These are phyloP conservation scores for Agelas oroides DNA, from an alignment of 37 sponge, comb jelly and placozoan species.

Conservation along the genomic window DNA sequence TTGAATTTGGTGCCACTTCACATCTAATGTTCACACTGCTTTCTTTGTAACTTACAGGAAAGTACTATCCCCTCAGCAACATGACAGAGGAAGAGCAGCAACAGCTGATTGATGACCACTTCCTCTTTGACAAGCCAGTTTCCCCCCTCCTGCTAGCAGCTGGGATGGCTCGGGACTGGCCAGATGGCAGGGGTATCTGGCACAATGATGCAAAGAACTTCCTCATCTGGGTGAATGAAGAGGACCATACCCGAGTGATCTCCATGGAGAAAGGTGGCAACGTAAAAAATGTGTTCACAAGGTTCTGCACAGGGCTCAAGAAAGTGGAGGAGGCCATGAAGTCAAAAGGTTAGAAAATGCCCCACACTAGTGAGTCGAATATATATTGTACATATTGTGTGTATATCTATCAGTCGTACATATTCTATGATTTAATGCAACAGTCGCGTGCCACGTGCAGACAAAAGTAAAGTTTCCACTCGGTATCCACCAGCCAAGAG, in stretches of 20 bases:
- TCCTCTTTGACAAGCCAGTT: conserved; percentile 68
- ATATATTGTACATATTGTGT: too few species aligned
- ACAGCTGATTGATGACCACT: conserved; percentile 76
- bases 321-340: conserved; percentile 67
- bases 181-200: conserved; percentile 79
- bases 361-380: too few species aligned
- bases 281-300: conserved; percentile 74
- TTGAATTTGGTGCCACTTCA: too few species aligned
- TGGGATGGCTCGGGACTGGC: conserved; percentile 72
- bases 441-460: too few species aligned
- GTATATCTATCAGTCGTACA: too few species aligned
- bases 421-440: too few species aligned
- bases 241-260: conserved; percentile 88
- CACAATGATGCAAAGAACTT: conserved; percentile 69
- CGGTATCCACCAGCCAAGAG: too few species aligned
- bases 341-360: conserved; percentile 5
- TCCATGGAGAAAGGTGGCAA: conserved; percentile 88
- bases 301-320: conserved; percentile 64
- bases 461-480: too few species aligned
- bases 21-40: too few species aligned
- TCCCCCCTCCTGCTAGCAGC: conserved; percentile 46
- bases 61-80: conserved; percentile 72
- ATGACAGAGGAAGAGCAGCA: conserved; percentile 74
- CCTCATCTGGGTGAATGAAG: conserved; percentile 88
- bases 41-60: conserved; percentile 19